Base-by-base conservation (phyloP, 2,113 vertebrate species). In the Astur gentilis region DNA sequence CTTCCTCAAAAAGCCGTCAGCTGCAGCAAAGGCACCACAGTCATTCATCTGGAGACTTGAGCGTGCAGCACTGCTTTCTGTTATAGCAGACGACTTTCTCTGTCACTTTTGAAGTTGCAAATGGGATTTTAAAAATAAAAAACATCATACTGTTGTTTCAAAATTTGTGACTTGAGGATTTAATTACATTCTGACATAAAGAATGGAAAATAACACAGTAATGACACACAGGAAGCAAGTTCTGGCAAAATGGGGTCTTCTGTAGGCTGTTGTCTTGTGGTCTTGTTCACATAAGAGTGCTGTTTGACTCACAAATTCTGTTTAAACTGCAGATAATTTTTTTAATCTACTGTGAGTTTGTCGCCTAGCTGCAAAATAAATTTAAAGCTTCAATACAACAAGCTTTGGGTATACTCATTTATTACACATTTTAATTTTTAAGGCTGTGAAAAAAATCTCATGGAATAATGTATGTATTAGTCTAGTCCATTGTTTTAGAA, bases 261-360 rank as follows among this genome's bases (percentile, higher is more conserved):
- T 14, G 1, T 62, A 91, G 55, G 45, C 29, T 58, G 55, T 83
- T 69, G 10, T 76, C 36, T 72, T 96, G 64, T 91, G 79, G 49
- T 92, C 64, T 67, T 86, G 22, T 55, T 93, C 61, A 29, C 36
- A 13, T 23, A 21, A 65, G 11, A 62, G 40, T 66, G n/a, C 38
- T 60, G 25, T 71, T 90, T 91, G 93, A 94, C 57, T 87, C 87
- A 91, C 50, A 91, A 52, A 71, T 95, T 87, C 89, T 87, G n/a
- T 75, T 94, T 69, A 62, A 89, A 89, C 1, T 11, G 34, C 55
- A 47, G 27, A 32, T 52, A 26, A 19, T 55, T 64, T 89, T 89
- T 92, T 60, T 29, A 55, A 49, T 65, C 57, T 16, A 19, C 13
- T 1, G 0, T 36, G 38, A 87, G 6, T 85, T 79, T 96, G 58